Evolutionary conservation across 30 jellyfish, hydroid and myxozoan species (phyloP).

Genomic region (Sanderia malayensis): DNA sequence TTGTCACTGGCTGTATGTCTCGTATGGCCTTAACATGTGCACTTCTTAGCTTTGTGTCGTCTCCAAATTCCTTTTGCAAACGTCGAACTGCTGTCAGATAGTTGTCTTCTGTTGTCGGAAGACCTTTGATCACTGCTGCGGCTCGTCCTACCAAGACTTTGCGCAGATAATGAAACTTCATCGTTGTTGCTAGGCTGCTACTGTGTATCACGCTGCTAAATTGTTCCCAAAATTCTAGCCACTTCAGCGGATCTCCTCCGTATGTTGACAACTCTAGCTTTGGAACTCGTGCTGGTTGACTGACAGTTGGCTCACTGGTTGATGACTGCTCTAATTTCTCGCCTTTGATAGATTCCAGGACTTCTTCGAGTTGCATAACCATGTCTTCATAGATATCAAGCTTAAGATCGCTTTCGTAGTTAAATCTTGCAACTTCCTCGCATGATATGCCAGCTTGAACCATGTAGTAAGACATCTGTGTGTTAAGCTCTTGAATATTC

Average conservation of each 20-base stretch:
- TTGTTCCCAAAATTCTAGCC: conserved; percentile 44
- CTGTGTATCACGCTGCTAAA: too few relatives aligned
- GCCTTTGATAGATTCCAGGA: conserved; percentile 2
- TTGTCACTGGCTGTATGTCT: conserved; percentile 28
- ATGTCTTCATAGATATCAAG: too few relatives aligned
- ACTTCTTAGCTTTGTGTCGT: conserved; percentile 29
- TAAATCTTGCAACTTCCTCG: too few relatives aligned
- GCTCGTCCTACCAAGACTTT: conserved; percentile 39
- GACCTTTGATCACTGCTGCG: conserved; percentile 29
- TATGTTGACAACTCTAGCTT: conserved; percentile 25
- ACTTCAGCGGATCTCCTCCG: conserved; percentile 38
- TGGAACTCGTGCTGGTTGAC: conserved; percentile 1
- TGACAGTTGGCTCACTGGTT: conserved; percentile 1
- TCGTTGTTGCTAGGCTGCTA: too few relatives aligned
- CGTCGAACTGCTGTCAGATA: conserved; percentile 13
- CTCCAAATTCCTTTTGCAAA: conserved; percentile 23
- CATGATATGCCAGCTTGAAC: too few relatives aligned
- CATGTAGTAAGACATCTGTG: too few relatives aligned
- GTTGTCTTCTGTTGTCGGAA: conserved; percentile 12
- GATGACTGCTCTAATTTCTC: too few relatives aligned
- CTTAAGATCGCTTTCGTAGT: too few relatives aligned
- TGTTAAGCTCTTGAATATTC: conserved; percentile 18
- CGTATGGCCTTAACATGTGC: conserved; percentile 47
- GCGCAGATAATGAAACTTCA: conserved; percentile 14
- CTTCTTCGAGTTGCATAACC: conserved; percentile 27